These are phyloP conservation scores for Operophtera brumata DNA, from an alignment of 2,888 invertebrate genomes.

Conservation along the genomic window DNA sequence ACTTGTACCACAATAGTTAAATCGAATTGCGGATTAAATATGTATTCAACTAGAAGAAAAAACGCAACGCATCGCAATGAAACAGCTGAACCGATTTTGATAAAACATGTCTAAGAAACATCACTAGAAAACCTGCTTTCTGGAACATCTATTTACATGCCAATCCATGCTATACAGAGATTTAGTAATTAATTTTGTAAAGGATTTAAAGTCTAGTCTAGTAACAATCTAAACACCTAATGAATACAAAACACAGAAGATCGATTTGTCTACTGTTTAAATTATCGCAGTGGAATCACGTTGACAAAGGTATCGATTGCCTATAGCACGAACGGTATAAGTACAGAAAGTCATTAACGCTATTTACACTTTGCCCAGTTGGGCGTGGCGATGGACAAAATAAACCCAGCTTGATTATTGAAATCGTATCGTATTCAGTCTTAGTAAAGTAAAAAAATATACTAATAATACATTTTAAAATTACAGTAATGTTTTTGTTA, in stretches of 20 bases:
- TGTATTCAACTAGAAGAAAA: no score
- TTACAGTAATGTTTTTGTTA: neutral
- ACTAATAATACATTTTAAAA: neutral
- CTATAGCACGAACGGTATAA: slow-evolving; percentile 27
- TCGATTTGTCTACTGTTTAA: neutral
- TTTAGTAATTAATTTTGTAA: no score
- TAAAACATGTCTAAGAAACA: no score
- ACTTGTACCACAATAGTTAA: no score
- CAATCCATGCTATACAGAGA: no score
- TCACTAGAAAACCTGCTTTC: no score
- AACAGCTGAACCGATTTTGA: no score
- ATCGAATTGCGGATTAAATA: no score
- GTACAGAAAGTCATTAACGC: slow-evolving; percentile 39
- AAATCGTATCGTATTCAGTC: slow-evolving; percentile 26
- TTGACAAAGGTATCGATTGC: slow-evolving; percentile 12
- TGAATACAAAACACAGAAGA: neutral
- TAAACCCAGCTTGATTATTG: slow-evolving; percentile 59
- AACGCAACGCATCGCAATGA: no score
- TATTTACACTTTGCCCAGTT: slow-evolving; percentile 31
- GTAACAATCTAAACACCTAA: no score
- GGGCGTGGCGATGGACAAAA: slow-evolving; percentile 40
- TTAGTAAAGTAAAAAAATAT: neutral
- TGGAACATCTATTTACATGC: no score
- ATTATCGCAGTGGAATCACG: neutral
- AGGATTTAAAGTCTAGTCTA: no score